phyloP scores from a whole-genome alignment of 2,888 invertebrate species.

The Xestia rhomboidea region DNA sequence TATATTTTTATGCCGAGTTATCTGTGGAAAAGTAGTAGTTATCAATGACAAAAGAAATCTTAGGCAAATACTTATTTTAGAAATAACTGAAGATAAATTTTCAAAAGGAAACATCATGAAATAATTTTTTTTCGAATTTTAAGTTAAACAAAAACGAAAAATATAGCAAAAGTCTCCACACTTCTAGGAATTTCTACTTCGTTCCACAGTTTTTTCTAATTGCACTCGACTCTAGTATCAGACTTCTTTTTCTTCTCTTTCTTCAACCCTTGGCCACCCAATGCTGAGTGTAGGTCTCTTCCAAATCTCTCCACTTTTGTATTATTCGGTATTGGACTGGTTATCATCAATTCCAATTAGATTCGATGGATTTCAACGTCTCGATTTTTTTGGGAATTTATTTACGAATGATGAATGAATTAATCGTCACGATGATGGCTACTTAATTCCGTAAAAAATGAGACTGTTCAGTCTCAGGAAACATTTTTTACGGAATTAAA shows the following conservation, averaged over 20 bases:
- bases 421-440: neutral
- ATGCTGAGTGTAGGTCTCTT: no score
- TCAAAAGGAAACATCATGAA: no score
- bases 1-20: neutral
- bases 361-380: neutral
- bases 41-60: neutral
- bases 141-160: no score
- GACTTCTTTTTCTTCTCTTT: no score
- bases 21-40: neutral
- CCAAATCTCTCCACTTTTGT: no score
- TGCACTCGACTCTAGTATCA: neutral
- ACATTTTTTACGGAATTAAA: slow-evolving; percentile 24
- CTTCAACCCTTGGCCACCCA: no score
- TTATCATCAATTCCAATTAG: neutral
- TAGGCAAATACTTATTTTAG: neutral
- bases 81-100: neutral
- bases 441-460: no score
- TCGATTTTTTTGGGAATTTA: neutral
- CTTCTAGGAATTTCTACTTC: no score
- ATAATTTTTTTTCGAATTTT: no score
- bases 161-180: no score
- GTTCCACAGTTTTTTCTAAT: no score
- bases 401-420: neutral
- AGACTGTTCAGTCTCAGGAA: neutral
- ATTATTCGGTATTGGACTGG: no score